Evolutionary conservation across 2,888 invertebrate genomes (phyloP).

Genomic region (Sericinus montela): DNA sequence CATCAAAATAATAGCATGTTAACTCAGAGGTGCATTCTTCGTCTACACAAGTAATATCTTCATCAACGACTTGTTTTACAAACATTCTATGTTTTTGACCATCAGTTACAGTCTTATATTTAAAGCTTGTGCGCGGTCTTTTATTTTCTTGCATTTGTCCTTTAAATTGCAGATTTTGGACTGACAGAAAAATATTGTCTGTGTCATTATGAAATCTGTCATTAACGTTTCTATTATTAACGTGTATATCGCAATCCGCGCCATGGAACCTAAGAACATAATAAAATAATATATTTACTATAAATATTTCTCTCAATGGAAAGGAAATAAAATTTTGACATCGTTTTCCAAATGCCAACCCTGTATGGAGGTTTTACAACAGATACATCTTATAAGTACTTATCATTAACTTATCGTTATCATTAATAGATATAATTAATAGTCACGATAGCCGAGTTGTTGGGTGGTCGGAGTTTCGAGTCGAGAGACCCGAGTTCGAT

Average conservation of each 20-base stretch:
- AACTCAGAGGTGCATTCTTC: conserved; percentile 50
- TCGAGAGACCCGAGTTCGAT: too few species aligned
- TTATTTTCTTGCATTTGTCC: conserved; percentile 47
- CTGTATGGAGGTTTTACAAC: too few species aligned
- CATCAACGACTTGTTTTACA: conserved; percentile 53
- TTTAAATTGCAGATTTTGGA: conserved; percentile 63
- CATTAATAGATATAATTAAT: too few species aligned
- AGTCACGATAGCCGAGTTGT: too few species aligned
- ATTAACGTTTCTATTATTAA: conserved; percentile 27
- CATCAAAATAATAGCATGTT: conserved; percentile 56
- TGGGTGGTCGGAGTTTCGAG: too few species aligned
- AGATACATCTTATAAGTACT: too few species aligned
- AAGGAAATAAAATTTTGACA: too few species aligned
- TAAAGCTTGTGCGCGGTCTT: conserved; percentile 55
- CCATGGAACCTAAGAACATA: conserved; percentile 46
- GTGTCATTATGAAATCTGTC: conserved; percentile 29
- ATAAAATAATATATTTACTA: background rate
- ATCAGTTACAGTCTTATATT: conserved; percentile 50
- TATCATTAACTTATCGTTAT: too few species aligned
- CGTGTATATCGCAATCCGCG: conserved; percentile 21
- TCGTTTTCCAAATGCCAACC: too few species aligned
- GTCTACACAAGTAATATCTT: conserved; percentile 34
- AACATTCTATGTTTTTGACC: conserved; percentile 63
- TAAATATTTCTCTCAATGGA: too few species aligned
- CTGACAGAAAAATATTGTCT: conserved; percentile 56